Percentiles rank a stretch among this genome's conserved stretches.
Conservation (phyloP, 1,140 invertebrate genomes). For the Drosophila serrata region DNA sequence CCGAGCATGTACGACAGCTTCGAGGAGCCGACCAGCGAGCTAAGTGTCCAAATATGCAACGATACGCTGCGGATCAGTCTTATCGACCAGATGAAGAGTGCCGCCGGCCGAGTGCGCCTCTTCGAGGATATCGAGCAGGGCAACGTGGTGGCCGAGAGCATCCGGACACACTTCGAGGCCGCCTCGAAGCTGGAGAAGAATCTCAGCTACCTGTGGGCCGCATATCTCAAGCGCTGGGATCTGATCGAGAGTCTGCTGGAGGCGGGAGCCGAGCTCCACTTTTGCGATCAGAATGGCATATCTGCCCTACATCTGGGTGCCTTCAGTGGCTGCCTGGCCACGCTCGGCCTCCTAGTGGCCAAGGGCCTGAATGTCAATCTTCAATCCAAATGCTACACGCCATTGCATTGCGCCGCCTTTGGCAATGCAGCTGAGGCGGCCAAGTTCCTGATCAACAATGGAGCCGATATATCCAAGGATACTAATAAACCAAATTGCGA, state of each 20-base stretch:
- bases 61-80: slow-evolving; percentile 90
- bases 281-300: slow-evolving; percentile 89
- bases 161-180: slow-evolving; percentile 86
- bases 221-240: slow-evolving; percentile 89
- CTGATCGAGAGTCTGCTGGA: slow-evolving; percentile 88
- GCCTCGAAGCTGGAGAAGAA: slow-evolving; percentile 89
- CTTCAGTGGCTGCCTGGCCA: slow-evolving; percentile 91
- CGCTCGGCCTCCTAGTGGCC: slow-evolving; percentile 89
- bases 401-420: slow-evolving; percentile 93
- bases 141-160: slow-evolving; percentile 87
- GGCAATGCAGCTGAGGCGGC: slow-evolving; percentile 91
- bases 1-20: slow-evolving; percentile 91
- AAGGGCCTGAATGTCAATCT: slow-evolving; percentile 90
- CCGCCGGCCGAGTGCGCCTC: slow-evolving; percentile 88
- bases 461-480: slow-evolving; percentile 87
- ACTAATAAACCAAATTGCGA: slow-evolving; percentile 89
- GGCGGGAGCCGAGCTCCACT: slow-evolving; percentile 89
- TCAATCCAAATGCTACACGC: slow-evolving; percentile 89
- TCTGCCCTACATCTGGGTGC: slow-evolving; percentile 91
- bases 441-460: slow-evolving; percentile 89
- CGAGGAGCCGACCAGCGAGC: slow-evolving; percentile 89
- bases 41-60: slow-evolving; percentile 90
- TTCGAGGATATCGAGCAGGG: slow-evolving; percentile 90
- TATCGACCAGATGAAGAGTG: slow-evolving; percentile 89
- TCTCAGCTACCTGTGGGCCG: slow-evolving; percentile 89